These are phyloP conservation scores for Heterohyrax brucei DNA, from an alignment of 2,797 vertebrate species.

Conservation along the genomic window DNA sequence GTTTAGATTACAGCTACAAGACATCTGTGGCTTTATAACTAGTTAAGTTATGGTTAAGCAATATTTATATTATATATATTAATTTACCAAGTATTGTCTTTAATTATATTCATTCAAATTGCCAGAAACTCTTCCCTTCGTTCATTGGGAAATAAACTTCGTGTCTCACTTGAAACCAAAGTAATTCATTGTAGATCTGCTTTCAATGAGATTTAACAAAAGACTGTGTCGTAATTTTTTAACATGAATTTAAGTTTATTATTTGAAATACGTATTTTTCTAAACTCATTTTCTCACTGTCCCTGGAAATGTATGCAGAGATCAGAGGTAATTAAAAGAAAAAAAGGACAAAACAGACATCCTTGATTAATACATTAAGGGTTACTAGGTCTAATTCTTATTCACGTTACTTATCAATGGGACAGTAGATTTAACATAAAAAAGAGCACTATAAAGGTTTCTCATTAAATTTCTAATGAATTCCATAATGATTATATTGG, in stretches of 20 bases:
- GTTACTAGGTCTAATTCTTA: conserved; percentile 70
- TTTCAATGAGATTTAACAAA: conserved; percentile 20
- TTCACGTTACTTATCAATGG: conserved; percentile 60
- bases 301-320: conserved; percentile 30
- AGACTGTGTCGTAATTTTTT: conserved; percentile 17
- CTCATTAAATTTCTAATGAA: conserved; percentile 45
- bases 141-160: neutral
- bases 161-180: conserved; percentile 36
- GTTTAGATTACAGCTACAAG: neutral
- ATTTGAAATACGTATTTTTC: conserved; percentile 41
- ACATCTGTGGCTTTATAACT: neutral
- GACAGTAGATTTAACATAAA: conserved; percentile 54
- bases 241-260: conserved; percentile 46
- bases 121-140: neutral
- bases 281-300: conserved; percentile 22
- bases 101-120: conserved; percentile 7
- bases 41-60: neutral
- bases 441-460: neutral
- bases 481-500: conserved; percentile 33
- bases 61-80: conserved; percentile 10
- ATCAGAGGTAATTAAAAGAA: conserved; percentile 52
- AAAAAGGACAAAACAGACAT: conserved; percentile 50
- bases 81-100: neutral
- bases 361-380: conserved; percentile 73
- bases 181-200: neutral